Conservation (phyloP, 2,797 vertebrate species). For the Toxotes lorentzi region DNA sequence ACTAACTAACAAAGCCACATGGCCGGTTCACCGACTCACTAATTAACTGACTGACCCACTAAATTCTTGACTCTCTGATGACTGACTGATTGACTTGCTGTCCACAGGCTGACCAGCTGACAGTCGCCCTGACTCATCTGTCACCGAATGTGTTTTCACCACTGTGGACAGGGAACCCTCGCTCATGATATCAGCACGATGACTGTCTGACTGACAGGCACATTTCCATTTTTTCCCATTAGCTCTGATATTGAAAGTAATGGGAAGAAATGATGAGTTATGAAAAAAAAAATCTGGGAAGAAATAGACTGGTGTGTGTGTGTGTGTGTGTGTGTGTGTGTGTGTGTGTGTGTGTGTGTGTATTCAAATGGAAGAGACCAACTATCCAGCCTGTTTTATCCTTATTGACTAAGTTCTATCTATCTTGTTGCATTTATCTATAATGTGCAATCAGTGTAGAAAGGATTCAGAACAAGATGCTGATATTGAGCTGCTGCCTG, state of each 20-base stretch:
- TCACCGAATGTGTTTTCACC: constrained; percentile 54
- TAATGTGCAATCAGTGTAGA: constrained; percentile 67
- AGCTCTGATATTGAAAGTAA: constrained; percentile 65
- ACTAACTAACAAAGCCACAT: constrained; percentile 64
- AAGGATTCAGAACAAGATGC: constrained; percentile 59
- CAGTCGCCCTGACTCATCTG: constrained; percentile 45
- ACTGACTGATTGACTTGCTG: constrained; percentile 77
- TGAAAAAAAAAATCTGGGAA: constrained; percentile 45
- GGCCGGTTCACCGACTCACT: constrained; percentile 66
- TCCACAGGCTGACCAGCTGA: constrained; percentile 60
- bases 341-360: constrained; percentile 35
- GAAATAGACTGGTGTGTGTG: constrained; percentile 39
- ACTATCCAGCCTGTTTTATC: constrained; percentile 46
- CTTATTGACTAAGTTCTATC: constrained; percentile 53
- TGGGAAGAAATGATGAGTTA: constrained; percentile 64
- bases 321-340: constrained; percentile 24
- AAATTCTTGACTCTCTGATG: constrained; percentile 63
- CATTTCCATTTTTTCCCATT: constrained; percentile 77
- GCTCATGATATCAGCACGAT: constrained; percentile 32
- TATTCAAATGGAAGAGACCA: constrained; percentile 50
- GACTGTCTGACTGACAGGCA: constrained; percentile 60
- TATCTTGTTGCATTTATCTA: constrained; percentile 63
- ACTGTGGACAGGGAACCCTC: constrained; percentile 39
- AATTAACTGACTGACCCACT: constrained; percentile 79
- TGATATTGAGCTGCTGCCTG: constrained; percentile 66